Base-by-base conservation (phyloP, 1,140 invertebrate species). In the Drosophila kepulauana region DNA sequence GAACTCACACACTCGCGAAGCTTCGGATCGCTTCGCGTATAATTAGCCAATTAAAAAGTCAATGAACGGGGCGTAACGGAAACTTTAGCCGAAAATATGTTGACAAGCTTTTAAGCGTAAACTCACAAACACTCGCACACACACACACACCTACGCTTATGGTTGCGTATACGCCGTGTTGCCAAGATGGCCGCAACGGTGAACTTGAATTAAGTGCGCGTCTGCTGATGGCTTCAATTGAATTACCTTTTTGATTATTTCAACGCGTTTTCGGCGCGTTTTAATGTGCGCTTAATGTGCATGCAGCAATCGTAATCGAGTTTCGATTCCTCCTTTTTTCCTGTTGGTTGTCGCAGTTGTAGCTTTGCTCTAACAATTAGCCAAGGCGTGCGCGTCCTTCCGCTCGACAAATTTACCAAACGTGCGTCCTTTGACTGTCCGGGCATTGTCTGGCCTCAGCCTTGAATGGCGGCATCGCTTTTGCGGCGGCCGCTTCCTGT, bases 31-130 rank as follows among this genome's bases (percentile, higher is more conserved):
- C 73, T 45, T 13, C 15, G 62, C 30, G 33, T 46, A 38, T 64
- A 49, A 73, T 49, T 43, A 54, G 20, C 41, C 61, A 45, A 84
- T 78, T 85, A 78, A 48, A 64, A 78, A 85, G 81, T 74, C 81
- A 85, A 81, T 61, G 65, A 68, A 80, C 73, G 81, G 15, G 15
- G 10, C 48, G 10, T 10, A 51, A 48, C 52, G 5, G 28, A 58
- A 65, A 64, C 28, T 25, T 35, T 28, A 35, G 10, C 11, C 68
- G 48, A 57, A 72, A 54, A 62, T 33, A 56, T 49, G 45, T 43
- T 70, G 70, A 65, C 46, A 79, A 70, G 80, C 64, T 81, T 78
- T 78, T 20, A 30, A 46, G 16, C 41, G 35, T 3, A 56, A 49
- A 13, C 25, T 57, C 38, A 54, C 38, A 13, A n/a, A 16, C 61